phyloP scores from a whole-genome alignment of 1,140 invertebrate genomes.

The roundworm (Caenorhabditis elegans) region WBcel235 BX284604.4:15243001-15243500 shows the following conservation, averaged over 20 bases:
- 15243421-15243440: slow-evolving; percentile 35
- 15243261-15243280: slow-evolving; percentile 65
- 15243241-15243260: slow-evolving; percentile 60
- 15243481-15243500: slow-evolving; percentile 58
- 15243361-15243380: neutral
- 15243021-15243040: too few relatives aligned
- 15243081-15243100: too few relatives aligned
- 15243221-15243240: slow-evolving; percentile 52
- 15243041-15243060: too few relatives aligned
- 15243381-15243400: neutral
- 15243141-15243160: slow-evolving; percentile 42
- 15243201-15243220: slow-evolving; percentile 8
- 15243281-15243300: slow-evolving; percentile 57
- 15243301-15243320: slow-evolving; percentile 28
- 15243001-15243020: too few relatives aligned
- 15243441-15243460: slow-evolving; percentile 55
- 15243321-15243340: slow-evolving; percentile 18
- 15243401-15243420: slow-evolving; percentile 35
- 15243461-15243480: slow-evolving; percentile 58
- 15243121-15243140: too few relatives aligned
- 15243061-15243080: too few relatives aligned
- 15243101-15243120: too few relatives aligned
- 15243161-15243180: too few relatives aligned
- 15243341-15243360: neutral
- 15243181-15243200: neutral